These are phyloP conservation scores for Melieria picta DNA, from an alignment of 2,888 invertebrate genomes.

Conservation along the genomic window DNA sequence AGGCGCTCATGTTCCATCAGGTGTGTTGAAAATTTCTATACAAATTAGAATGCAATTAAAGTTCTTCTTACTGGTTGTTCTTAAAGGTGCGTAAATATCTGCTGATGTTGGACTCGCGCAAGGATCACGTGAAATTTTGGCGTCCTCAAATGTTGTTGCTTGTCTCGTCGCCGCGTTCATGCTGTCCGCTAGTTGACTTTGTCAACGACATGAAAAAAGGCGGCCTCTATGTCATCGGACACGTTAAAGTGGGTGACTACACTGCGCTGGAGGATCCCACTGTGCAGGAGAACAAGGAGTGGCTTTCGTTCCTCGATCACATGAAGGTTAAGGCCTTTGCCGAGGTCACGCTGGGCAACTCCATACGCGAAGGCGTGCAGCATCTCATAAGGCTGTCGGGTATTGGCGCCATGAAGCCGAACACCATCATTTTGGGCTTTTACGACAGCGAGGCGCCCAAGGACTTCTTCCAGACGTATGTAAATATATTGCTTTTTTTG, in stretches of 20 bases:
- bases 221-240: slow-evolving; percentile 87
- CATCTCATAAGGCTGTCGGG: slow-evolving; percentile 92
- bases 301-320: slow-evolving; percentile 95
- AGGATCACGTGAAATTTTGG: slow-evolving; percentile 99
- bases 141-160: slow-evolving; percentile 94
- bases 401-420: slow-evolving; percentile 99
- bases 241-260: slow-evolving; percentile 76
- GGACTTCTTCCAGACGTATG: slow-evolving; percentile 82
- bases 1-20: slow-evolving; percentile 99
- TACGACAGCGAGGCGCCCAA: slow-evolving; percentile 79
- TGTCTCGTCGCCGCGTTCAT: slow-evolving; percentile 89
- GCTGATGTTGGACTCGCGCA: slow-evolving; percentile 91
- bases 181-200: slow-evolving; percentile 93
- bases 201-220: slow-evolving; percentile 98
- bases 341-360: slow-evolving; percentile 87
- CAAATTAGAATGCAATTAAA: not conserved
- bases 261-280: slow-evolving; percentile 74
- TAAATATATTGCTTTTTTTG: slow-evolving; percentile 27
- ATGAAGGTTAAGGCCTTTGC: slow-evolving; percentile 96
- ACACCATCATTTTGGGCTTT: slow-evolving; percentile 95
- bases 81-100: slow-evolving; percentile 88
- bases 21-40: slow-evolving; percentile 41
- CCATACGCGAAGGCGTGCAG: slow-evolving; percentile 89
- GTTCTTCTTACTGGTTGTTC: not conserved
- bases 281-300: slow-evolving; percentile 82